phyloP scores from a whole-genome alignment of 1,140 invertebrate genomes.

The Berghia stephanieae region DNA sequence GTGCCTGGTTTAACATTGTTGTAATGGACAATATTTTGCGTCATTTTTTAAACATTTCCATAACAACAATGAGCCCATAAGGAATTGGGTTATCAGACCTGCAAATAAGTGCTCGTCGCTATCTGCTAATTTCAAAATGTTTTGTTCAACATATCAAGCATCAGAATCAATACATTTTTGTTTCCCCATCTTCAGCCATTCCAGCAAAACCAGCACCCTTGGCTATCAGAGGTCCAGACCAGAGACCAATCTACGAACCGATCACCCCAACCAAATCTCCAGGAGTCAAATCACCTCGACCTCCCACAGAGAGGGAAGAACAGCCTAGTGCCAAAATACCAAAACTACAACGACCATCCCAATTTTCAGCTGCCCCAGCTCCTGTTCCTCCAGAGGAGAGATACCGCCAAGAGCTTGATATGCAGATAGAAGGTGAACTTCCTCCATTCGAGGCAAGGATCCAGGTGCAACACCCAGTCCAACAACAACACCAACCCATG shows the following conservation, averaged over 20 bases:
- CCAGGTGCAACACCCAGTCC: constrained; percentile 40
- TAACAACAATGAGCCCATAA: no score
- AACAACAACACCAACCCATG: constrained; percentile 9
- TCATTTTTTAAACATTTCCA: no score
- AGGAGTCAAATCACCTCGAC: constrained; percentile 32
- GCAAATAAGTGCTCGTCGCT: no score
- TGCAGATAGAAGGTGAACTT: constrained; percentile 50
- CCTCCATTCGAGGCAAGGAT: constrained; percentile 54
- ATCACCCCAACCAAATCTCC: constrained; percentile 45
- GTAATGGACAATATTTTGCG: no score
- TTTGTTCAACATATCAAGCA: no score
- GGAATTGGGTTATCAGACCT: no score
- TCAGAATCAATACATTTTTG: no score
- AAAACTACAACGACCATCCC: constrained; percentile 51
- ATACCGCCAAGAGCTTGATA: constrained; percentile 50
- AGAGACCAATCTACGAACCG: constrained; percentile 46
- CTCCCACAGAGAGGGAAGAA: constrained; percentile 36
- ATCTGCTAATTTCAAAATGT: no score
- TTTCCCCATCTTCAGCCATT: constrained; percentile 27
- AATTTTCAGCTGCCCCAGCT: constrained; percentile 35
- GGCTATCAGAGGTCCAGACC: constrained; percentile 35
- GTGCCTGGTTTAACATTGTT: no score
- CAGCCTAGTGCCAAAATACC: constrained; percentile 49
- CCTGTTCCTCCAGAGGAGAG: constrained; percentile 31
- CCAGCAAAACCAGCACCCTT: constrained; percentile 36